phyloP scores from a whole-genome alignment of 2,888 invertebrate species.

The Plagodis dolabraria region DNA sequence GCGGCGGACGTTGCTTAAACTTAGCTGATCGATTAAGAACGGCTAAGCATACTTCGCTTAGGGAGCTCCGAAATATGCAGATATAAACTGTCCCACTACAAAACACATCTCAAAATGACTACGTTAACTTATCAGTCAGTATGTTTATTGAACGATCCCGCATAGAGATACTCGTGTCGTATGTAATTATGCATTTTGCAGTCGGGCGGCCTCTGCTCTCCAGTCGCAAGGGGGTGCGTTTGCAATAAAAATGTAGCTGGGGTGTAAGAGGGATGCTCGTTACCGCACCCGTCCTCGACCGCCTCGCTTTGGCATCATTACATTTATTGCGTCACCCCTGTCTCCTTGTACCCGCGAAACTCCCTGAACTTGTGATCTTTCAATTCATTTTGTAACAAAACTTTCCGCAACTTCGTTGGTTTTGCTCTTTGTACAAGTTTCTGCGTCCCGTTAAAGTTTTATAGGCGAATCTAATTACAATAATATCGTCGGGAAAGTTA shows the following conservation, averaged over 20 bases:
- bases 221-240: conserved; percentile 57
- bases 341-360: conserved; percentile 49
- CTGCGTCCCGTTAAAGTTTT: conserved; percentile 22
- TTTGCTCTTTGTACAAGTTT: conserved; percentile 16
- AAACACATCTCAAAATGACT: conserved; percentile 23
- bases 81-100: not conserved
- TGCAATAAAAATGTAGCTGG: conserved; percentile 69
- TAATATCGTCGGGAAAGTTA: conserved; percentile 29
- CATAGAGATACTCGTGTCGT: conserved; percentile 55
- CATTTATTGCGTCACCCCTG: conserved; percentile 67
- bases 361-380: conserved; percentile 34
- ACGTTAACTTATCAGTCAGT: conserved; percentile 44
- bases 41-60: not conserved
- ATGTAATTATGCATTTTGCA: conserved; percentile 77
- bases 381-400: conserved; percentile 28
- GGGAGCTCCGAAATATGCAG: too few species aligned
- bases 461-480: conserved; percentile 32
- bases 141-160: conserved; percentile 68
- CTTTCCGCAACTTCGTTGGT: conserved; percentile 20
- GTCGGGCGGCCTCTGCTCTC: conserved; percentile 64
- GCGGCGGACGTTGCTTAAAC: too few species aligned
- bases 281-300: conserved; percentile 47
- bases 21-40: not conserved
- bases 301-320: conserved; percentile 72
- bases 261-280: conserved; percentile 52